Conservation (phyloP, 2,797 vertebrate genomes). For the Cygnus olor region DNA sequence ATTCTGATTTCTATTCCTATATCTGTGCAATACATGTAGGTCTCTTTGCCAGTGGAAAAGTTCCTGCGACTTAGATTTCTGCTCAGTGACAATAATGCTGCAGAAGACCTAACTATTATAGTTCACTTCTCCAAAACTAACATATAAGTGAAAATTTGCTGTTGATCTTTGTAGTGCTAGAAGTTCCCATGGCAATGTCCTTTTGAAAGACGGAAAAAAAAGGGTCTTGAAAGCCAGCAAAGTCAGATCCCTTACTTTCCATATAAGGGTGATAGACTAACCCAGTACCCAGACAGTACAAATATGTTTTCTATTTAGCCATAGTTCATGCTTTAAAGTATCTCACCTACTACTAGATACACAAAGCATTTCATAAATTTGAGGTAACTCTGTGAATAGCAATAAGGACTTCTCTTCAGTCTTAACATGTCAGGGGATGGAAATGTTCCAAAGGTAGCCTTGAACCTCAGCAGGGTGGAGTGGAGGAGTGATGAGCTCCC, state of each 20-base stretch:
- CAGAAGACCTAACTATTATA: neutral
- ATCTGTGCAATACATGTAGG: neutral
- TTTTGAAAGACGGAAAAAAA: constrained; percentile 19
- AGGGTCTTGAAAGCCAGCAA: neutral
- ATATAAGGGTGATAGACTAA: neutral
- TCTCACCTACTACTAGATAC: neutral
- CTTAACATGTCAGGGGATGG: neutral
- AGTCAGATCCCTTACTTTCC: neutral
- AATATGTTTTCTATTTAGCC: neutral
- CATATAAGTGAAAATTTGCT: neutral
- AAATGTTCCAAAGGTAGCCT: constrained; percentile 15
- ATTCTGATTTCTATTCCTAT: neutral
- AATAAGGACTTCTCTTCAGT: constrained; percentile 3
- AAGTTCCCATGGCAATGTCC: neutral
- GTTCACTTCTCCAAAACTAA: constrained; percentile 11
- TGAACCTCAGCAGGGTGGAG: constrained; percentile 26
- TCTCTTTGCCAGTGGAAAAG: neutral
- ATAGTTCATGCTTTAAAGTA: neutral
- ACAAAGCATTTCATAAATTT: neutral
- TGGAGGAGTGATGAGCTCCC: neutral
- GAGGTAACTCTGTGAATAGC: neutral
- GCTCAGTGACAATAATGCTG: neutral
- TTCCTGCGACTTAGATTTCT: neutral
- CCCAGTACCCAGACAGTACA: neutral
- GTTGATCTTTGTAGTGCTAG: neutral